These are phyloP conservation scores for Megamerina dolium DNA, from an alignment of 2,888 invertebrate genomes.

Conservation along the genomic window DNA sequence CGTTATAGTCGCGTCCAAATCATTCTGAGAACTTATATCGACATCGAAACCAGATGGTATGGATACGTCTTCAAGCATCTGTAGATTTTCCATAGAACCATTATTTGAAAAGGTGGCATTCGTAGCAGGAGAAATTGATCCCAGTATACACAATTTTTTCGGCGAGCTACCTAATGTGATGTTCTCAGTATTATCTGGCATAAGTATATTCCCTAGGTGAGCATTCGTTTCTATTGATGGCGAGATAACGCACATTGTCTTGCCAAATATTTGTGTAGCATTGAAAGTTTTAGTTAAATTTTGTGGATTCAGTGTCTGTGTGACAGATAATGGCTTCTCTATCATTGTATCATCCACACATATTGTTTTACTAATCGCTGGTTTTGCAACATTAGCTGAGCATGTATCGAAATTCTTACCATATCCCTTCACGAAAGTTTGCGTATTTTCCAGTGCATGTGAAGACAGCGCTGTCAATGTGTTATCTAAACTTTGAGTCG, in stretches of 20 bases:
- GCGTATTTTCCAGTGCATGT: slow-evolving; percentile 8
- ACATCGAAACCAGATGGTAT: slow-evolving; percentile 34
- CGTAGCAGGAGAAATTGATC: slow-evolving; percentile 20
- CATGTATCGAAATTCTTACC: slow-evolving; percentile 6
- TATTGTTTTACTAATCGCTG: too few relatives aligned
- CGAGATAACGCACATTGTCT: slow-evolving; percentile 14
- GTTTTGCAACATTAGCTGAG: background rate
- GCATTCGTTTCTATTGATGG: background rate
- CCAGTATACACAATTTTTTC: slow-evolving; percentile 8
- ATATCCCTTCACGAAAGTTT: too few relatives aligned
- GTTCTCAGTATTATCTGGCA: slow-evolving; percentile 3
- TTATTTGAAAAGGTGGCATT: slow-evolving; percentile 28
- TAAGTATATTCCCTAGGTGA: slow-evolving; percentile 9
- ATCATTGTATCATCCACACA: too few relatives aligned
- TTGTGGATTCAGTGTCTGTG: slow-evolving; percentile 8
- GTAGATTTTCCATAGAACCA: slow-evolving; percentile 32
- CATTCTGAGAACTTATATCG: slow-evolving; percentile 13
- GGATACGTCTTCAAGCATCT: slow-evolving; percentile 36
- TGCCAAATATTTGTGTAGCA: slow-evolving; percentile 11
- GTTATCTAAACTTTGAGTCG: slow-evolving; percentile 23
- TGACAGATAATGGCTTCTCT: too few relatives aligned
- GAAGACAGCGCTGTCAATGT: slow-evolving; percentile 1
- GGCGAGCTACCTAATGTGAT: slow-evolving; percentile 3
- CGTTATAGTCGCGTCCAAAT: slow-evolving; percentile 9
- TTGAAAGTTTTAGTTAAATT: slow-evolving; percentile 11